Evolutionary conservation across 2,113 vertebrate genomes (phyloP).

Genomic region (Dipodomys merriami): DNA sequence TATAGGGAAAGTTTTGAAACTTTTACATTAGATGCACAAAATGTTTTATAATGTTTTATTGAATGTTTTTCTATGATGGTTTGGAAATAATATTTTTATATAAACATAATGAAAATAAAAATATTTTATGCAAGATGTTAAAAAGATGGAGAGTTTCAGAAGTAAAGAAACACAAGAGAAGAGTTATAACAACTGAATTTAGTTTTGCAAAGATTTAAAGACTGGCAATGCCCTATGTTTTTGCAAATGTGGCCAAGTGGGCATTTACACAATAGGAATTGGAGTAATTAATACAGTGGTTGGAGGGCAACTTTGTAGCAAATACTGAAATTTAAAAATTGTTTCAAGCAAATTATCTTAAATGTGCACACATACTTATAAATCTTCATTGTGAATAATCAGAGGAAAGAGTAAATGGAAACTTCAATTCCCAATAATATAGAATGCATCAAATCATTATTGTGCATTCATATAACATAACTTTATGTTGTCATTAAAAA

Average conservation of each 20-base stretch:
- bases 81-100: slow-evolving; percentile 38
- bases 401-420: background rate
- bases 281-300: background rate
- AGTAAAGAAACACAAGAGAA: slow-evolving; percentile 34
- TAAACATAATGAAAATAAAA: slow-evolving; percentile 12
- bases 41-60: background rate
- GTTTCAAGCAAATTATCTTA: slow-evolving; percentile 28
- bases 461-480: background rate
- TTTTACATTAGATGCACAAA: background rate
- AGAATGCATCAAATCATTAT: background rate
- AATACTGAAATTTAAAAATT: slow-evolving; percentile 4
- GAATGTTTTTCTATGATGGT: background rate
- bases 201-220: slow-evolving; percentile 12
- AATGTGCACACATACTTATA: background rate
- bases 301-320: background rate
- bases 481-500: background rate
- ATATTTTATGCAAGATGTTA: slow-evolving; percentile 2
- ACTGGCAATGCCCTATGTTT: background rate
- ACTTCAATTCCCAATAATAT: background rate
- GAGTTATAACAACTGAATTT: background rate
- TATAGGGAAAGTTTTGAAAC: slow-evolving; percentile 16
- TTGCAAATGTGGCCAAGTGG: slow-evolving; percentile 8
- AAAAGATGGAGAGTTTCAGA: background rate
- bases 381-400: background rate
- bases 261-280: background rate